phyloP scores from a whole-genome alignment of 2,888 invertebrate species.

The Argyra leucocephala region DNA sequence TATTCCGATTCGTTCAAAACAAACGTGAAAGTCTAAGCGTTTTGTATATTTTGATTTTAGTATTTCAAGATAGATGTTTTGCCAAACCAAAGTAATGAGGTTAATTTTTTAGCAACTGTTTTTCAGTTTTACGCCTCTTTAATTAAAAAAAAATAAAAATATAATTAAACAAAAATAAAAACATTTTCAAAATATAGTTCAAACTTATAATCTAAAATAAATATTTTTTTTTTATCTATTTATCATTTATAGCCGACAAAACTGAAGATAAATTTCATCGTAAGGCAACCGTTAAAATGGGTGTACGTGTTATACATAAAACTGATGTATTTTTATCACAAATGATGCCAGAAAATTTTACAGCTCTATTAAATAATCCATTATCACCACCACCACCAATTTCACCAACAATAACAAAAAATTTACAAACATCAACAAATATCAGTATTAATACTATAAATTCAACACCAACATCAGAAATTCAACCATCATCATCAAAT shows the following conservation, averaged over 20 bases:
- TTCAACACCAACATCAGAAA: conserved; percentile 4
- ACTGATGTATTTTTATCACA: conserved; percentile 35
- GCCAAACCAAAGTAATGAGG: too few species aligned
- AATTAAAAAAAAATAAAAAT: too few species aligned
- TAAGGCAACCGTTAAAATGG: conserved; percentile 73
- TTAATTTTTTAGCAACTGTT: too few species aligned
- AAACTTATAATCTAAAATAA: too few species aligned
- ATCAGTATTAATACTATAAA: not conserved
- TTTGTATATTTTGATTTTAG: too few species aligned
- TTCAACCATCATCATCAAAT: not conserved
- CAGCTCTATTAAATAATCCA: conserved; percentile 31
- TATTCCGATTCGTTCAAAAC: too few species aligned
- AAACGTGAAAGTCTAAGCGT: too few species aligned
- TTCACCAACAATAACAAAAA: not conserved
- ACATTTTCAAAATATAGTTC: too few species aligned
- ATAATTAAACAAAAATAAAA: too few species aligned
- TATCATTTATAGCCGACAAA: conserved; percentile 57
- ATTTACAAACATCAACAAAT: not conserved
- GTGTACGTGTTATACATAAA: conserved; percentile 69
- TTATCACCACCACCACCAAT: conserved; percentile 25
- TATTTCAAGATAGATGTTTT: too few species aligned
- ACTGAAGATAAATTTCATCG: conserved; percentile 74
- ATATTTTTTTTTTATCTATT: too few species aligned
- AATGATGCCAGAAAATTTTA: conserved; percentile 32
- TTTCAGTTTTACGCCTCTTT: too few species aligned